phyloP scores from a whole-genome alignment of 2,888 invertebrate species.

The Bombylius major region DNA sequence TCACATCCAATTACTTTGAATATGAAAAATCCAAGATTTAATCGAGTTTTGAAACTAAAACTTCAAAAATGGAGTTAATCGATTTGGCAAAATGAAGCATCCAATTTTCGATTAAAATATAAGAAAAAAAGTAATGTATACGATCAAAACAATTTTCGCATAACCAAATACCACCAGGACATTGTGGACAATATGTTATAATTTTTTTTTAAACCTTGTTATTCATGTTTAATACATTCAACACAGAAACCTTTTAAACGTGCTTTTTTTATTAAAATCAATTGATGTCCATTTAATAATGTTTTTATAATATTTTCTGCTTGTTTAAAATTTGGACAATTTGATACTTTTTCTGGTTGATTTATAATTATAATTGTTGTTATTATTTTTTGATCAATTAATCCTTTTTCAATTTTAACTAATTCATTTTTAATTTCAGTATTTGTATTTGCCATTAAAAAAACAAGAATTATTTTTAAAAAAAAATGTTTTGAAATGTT shows the following conservation, averaged over 20 bases:
- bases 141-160: conserved; percentile 29
- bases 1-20: too few species aligned
- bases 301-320: conserved; percentile 26
- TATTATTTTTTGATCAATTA: not conserved
- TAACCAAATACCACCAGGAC: conserved; percentile 34
- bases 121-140: not conserved
- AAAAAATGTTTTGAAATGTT: too few species aligned
- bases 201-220: conserved; percentile 20
- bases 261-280: conserved; percentile 27
- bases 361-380: not conserved
- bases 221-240: conserved; percentile 25
- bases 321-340: conserved; percentile 11
- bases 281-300: conserved; percentile 23
- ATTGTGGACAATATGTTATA: conserved; percentile 30
- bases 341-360: conserved; percentile 8
- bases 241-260: conserved; percentile 32
- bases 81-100: too few species aligned
- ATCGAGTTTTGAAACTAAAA: too few species aligned
- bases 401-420: too few species aligned
- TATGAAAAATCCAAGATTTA: too few species aligned
- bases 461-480: too few species aligned
- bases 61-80: too few species aligned
- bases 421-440: too few species aligned
- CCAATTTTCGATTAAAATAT: too few species aligned
- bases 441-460: too few species aligned